phyloP scores from a whole-genome alignment of 2,113 vertebrate genomes.

The Paralichthys olivaceus region DNA sequence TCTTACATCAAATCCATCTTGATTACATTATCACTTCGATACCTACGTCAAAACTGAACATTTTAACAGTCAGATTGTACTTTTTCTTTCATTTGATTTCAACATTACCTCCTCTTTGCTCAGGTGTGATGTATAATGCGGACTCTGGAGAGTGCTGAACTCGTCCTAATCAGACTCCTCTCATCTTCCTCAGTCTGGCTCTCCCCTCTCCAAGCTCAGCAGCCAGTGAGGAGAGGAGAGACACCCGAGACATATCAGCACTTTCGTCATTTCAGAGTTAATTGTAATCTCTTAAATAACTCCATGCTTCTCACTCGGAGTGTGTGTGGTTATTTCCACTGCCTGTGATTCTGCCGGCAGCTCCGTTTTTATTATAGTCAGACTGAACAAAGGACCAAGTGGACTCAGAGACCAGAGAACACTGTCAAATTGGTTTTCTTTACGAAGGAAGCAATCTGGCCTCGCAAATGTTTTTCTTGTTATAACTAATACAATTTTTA shows the following conservation, averaged over 20 bases:
- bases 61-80: slow-evolving; percentile 21
- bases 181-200: slow-evolving; percentile 49
- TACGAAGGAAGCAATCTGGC: slow-evolving; percentile 35
- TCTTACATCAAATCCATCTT: slow-evolving; percentile 43
- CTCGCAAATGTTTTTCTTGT: slow-evolving; percentile 46
- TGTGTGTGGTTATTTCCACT: slow-evolving; percentile 49
- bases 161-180: slow-evolving; percentile 44
- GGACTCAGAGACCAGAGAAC: slow-evolving; percentile 69
- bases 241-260: slow-evolving; percentile 67
- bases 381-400: slow-evolving; percentile 60
- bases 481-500: slow-evolving; percentile 50
- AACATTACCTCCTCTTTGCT: slow-evolving; percentile 73
- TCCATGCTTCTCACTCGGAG: slow-evolving; percentile 49
- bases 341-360: slow-evolving; percentile 59
- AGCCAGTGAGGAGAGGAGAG: slow-evolving; percentile 23
- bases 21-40: slow-evolving; percentile 27
- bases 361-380: slow-evolving; percentile 51
- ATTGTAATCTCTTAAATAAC: slow-evolving; percentile 42
- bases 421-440: slow-evolving; percentile 62
- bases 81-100: slow-evolving; percentile 38
- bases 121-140: slow-evolving; percentile 75
- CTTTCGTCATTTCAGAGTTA: slow-evolving; percentile 67
- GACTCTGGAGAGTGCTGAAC: slow-evolving; percentile 51
- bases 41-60: slow-evolving; percentile 31
- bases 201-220: slow-evolving; percentile 27